Evolutionary conservation across 2,797 vertebrate genomes (phyloP).

Genomic region (Alectoris magna): DNA sequence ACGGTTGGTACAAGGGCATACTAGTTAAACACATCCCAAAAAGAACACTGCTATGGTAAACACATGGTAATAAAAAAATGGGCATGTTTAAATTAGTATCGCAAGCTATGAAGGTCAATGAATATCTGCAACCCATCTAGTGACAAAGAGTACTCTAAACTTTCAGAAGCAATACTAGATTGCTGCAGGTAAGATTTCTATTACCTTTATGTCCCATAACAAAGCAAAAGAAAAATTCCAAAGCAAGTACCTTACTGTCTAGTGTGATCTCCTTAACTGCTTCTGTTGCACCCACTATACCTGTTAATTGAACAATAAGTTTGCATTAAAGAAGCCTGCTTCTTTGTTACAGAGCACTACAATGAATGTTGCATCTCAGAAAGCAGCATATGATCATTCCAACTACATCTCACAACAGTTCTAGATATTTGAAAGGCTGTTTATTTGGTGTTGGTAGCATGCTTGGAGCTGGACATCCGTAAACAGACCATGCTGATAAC

Average conservation of each 20-base stretch:
- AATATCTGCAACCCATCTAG: not conserved
- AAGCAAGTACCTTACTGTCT: constrained; percentile 91
- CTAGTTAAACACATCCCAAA: not conserved
- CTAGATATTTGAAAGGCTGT: not conserved
- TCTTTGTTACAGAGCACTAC: not conserved
- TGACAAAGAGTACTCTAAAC: not conserved
- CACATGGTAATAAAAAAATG: not conserved
- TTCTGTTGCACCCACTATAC: constrained; percentile 87
- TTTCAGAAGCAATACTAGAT: not conserved
- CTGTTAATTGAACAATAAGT: constrained; percentile 75
- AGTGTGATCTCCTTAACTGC: constrained; percentile 93
- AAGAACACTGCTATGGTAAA: not conserved
- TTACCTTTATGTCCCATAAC: not conserved
- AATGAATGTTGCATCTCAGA: not conserved
- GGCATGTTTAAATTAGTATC: not conserved
- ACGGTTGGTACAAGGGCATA: not conserved
- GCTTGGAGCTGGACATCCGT: not conserved
- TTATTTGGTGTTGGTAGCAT: not conserved
- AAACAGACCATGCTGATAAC: not conserved
- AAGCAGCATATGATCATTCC: not conserved
- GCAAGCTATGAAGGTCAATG: not conserved
- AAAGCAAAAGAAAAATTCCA: not conserved
- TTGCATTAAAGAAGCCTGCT: not conserved
- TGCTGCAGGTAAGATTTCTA: not conserved
- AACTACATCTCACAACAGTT: not conserved